phyloP scores from a whole-genome alignment of 2,797 vertebrate species.

The Chlorospingus semifuscus region DNA sequence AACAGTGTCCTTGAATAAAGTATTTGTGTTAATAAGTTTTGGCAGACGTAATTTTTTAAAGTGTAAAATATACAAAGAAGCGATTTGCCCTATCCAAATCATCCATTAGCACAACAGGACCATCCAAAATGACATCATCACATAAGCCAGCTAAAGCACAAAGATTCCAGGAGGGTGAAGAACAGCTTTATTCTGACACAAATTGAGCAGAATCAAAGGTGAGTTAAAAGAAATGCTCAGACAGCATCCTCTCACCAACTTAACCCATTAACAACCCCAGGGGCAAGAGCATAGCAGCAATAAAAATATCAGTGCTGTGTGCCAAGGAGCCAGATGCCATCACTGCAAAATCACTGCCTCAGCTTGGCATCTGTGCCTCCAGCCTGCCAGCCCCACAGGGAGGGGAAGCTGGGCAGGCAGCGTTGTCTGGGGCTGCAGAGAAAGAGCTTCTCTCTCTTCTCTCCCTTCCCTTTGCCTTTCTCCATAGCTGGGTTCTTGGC shows the following conservation, averaged over 20 bases:
- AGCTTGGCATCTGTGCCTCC: conserved; percentile 16
- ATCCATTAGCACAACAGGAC: not conserved
- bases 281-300: not conserved
- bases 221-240: not conserved
- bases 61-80: not conserved
- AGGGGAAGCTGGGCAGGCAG: not conserved
- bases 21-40: not conserved
- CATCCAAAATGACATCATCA: conserved; percentile 13
- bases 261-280: conserved; percentile 14
- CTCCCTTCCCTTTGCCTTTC: not conserved
- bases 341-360: conserved; percentile 10
- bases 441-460: not conserved
- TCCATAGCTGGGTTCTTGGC: not conserved
- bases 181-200: not conserved
- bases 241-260: not conserved
- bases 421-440: not conserved
- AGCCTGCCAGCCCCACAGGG: not conserved
- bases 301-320: not conserved
- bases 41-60: not conserved
- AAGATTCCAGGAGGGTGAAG: not conserved
- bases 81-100: not conserved
- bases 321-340: conserved; percentile 42
- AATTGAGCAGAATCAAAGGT: not conserved
- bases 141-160: not conserved
- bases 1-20: not conserved